Conservation (phyloP, 2,797 vertebrate genomes). For the Typhlichthys eigenmanni region DNA sequence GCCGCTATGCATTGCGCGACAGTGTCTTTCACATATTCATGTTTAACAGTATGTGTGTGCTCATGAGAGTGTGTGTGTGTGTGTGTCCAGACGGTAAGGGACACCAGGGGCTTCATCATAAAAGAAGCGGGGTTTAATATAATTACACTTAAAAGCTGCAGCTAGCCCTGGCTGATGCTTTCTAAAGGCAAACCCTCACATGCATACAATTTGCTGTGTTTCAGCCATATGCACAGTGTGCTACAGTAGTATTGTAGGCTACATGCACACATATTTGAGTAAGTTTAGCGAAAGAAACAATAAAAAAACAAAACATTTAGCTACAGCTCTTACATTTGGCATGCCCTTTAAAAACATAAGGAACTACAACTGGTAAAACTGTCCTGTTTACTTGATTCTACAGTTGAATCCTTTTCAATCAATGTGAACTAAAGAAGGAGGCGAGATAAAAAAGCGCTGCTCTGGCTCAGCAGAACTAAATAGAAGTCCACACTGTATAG, state of each 20-base stretch:
- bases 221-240: too few species aligned
- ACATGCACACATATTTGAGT: neutral
- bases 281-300: neutral
- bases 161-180: neutral
- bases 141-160: conserved; percentile 27
- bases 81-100: conserved; percentile 13
- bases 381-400: too few species aligned
- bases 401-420: too few species aligned
- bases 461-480: too few species aligned
- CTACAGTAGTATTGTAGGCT: too few species aligned
- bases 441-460: too few species aligned
- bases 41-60: neutral
- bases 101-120: conserved; percentile 30
- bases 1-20: too few species aligned
- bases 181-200: neutral
- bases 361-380: too few species aligned
- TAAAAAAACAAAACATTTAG: neutral
- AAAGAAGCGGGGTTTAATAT: conserved; percentile 18
- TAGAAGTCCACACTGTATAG: neutral
- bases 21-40: neutral
- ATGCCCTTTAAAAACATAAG: too few species aligned
- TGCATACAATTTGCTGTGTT: too few species aligned
- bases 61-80: neutral
- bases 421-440: too few species aligned
- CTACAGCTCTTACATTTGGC: too few species aligned